phyloP scores from a whole-genome alignment of 2,113 vertebrate species.

The Hymenochirus boettgeri region DNA sequence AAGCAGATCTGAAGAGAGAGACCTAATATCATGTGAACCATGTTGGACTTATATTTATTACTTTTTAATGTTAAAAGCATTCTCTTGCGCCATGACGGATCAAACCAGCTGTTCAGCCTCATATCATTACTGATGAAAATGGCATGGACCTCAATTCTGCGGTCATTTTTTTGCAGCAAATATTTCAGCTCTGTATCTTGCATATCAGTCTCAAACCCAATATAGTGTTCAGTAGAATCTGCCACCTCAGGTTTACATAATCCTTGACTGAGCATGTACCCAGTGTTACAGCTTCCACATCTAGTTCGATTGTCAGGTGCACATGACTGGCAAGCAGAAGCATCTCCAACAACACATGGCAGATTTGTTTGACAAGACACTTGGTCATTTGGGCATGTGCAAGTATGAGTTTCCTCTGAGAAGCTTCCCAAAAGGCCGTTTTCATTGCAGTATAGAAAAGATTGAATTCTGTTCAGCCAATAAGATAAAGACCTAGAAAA shows the following conservation, averaged over 20 bases:
- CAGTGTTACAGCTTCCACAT: conserved; percentile 84
- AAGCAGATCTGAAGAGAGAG: conserved; percentile 92
- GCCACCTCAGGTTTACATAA: conserved; percentile 87
- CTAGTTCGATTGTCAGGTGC: conserved; percentile 88
- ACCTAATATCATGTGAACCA: conserved; percentile 93
- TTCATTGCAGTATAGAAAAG: conserved; percentile 91
- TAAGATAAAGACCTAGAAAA: conserved; percentile 76
- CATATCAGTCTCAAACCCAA: conserved; percentile 92
- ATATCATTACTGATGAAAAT: conserved; percentile 98
- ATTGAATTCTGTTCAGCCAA: conserved; percentile 90
- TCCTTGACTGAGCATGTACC: conserved; percentile 84
- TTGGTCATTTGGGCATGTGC: conserved; percentile 84
- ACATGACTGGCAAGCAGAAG: conserved; percentile 70
- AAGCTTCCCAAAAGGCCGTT: conserved; percentile 90
- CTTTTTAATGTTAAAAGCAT: conserved; percentile 96
- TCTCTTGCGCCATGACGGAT: conserved; percentile 91
- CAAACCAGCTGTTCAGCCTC: conserved; percentile 97
- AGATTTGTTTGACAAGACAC: conserved; percentile 74
- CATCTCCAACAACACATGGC: conserved; percentile 81
- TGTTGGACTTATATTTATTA: conserved; percentile 95
- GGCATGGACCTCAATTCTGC: conserved; percentile 88
- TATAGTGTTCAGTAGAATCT: conserved; percentile 90
- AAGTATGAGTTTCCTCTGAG: conserved; percentile 86
- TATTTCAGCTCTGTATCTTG: conserved; percentile 91
- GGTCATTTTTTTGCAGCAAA: conserved; percentile 82